Evolutionary conservation across 2,888 invertebrate genomes (phyloP).

Genomic region (Galerucella pusilla): DNA sequence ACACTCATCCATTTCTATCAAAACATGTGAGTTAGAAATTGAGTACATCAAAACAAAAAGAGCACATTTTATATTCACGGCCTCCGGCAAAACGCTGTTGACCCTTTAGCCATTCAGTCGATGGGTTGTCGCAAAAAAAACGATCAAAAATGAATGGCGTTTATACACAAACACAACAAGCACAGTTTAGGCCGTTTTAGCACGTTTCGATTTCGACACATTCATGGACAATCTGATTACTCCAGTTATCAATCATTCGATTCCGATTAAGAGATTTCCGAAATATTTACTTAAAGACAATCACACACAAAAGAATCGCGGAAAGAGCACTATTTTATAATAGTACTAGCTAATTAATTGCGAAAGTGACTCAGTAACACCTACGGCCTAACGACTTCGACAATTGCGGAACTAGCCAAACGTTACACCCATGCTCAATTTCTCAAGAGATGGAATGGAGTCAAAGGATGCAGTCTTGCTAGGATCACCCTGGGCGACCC

Average conservation of each 20-base stretch:
- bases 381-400: too few relatives aligned
- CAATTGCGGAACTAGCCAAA: too few relatives aligned
- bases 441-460: too few relatives aligned
- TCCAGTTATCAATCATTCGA: slow-evolving; percentile 10
- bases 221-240: background rate
- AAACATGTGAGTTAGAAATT: background rate
- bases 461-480: too few relatives aligned
- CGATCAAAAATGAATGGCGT: slow-evolving; percentile 5
- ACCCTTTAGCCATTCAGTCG: slow-evolving; percentile 10
- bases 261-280: slow-evolving; percentile 4
- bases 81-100: slow-evolving; percentile 1
- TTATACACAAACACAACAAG: slow-evolving; percentile 12
- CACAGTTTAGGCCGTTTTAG: slow-evolving; percentile 10
- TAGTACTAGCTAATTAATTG: too few relatives aligned
- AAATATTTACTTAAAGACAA: background rate
- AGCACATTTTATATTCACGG: slow-evolving; percentile 15
- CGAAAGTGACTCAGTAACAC: too few relatives aligned
- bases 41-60: slow-evolving; percentile 13
- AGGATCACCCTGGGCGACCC: too few relatives aligned
- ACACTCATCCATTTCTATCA: background rate
- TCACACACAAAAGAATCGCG: background rate
- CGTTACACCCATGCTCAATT: too few relatives aligned
- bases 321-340: too few relatives aligned
- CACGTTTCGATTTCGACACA: slow-evolving; percentile 6
- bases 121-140: slow-evolving; percentile 16